Conservation (phyloP, 2,888 invertebrate species). For the Pandemis corylana region DNA sequence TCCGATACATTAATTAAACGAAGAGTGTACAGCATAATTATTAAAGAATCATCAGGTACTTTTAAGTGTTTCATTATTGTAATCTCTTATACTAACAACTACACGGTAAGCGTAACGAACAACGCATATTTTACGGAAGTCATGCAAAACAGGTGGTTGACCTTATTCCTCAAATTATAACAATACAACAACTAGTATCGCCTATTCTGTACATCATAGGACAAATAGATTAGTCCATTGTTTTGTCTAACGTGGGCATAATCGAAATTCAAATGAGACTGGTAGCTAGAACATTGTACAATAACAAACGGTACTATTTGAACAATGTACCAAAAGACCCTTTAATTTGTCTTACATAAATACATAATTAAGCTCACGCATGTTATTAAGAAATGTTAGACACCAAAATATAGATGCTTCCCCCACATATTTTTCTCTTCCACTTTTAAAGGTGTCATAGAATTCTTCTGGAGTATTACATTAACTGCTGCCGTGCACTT, state of each 20-base stretch:
- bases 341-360: not conserved
- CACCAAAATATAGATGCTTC: no score
- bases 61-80: not conserved
- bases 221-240: constrained; percentile 36
- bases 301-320: not conserved
- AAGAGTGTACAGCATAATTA: no score
- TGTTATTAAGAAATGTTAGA: not conserved
- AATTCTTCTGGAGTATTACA: no score
- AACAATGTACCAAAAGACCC: not conserved
- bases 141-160: constrained; percentile 29
- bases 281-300: not conserved
- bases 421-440: no score
- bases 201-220: constrained; percentile 34
- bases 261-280: constrained; percentile 37
- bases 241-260: constrained; percentile 37
- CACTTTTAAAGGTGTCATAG: no score
- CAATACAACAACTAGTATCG: constrained; percentile 24
- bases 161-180: constrained; percentile 39
- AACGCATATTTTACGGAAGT: constrained; percentile 34
- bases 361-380: not conserved
- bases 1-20: no score
- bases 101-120: not conserved
- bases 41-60: not conserved
- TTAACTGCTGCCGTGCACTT: no score
- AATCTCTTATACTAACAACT: not conserved